Base-by-base conservation (phyloP, 2,797 vertebrate species). In the Kryptopterus vitreolus region DNA sequence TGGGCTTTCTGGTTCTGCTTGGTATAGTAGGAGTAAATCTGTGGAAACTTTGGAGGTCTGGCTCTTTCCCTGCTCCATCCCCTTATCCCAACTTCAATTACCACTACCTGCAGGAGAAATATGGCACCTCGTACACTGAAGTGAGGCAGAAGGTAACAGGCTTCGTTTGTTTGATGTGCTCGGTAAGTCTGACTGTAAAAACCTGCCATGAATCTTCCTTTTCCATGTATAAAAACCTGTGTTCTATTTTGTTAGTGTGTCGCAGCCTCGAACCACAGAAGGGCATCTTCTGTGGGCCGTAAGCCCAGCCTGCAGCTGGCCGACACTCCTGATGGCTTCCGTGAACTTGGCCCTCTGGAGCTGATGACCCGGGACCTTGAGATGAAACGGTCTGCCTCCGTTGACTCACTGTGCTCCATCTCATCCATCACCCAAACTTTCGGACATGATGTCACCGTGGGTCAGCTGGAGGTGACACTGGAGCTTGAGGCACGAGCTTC, bases 11-110 rank as follows among this genome's bases (percentile, higher is more conserved):
- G 65, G 92, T 92, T 8, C 91, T 99, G 86, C 92, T 99, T 82
- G 93, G 86, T 5, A 91, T 96, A 0, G 94, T 96, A 0, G 96
- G 94, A 2, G 76, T 97, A 86, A 99, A 97, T 90, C 94, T 99
- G 84, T 99, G 98, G 98, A 98, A 95, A 87, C 90, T 99, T 58
- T 98, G 96, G 95, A 96, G 94, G 31, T 98, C 98, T 0, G 97
- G 97, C 15, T 93, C 91, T 68, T 99, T 97, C 87, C 96, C 98
- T 0, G 90, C 94, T 0, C 97, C 97, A 0, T 98, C 98, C 1
- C 98, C 98, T 0, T 99, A 97, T 88, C 98, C 98, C 2, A 99
- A 99, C 92, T 99, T 98, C 7, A 96, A 99, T 91, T 97, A 97
- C 88, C 93, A 95, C 11, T 98, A 98, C 89, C 94, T 99, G 65